Evolutionary conservation across 1,140 invertebrate genomes (phyloP).

Genomic region (Druon quercuslanigerum): DNA sequence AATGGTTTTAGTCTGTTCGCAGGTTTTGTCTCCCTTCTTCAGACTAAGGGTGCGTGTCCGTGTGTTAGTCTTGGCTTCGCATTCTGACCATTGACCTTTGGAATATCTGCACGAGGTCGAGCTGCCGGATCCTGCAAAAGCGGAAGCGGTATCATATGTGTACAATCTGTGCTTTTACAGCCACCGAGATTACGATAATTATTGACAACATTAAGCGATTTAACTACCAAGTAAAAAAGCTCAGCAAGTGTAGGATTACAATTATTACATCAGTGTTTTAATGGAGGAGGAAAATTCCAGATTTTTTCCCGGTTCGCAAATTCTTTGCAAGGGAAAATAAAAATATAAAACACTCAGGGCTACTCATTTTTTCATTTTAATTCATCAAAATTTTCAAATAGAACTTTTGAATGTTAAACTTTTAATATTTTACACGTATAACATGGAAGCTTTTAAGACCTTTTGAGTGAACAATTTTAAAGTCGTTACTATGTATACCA

Average conservation of each 20-base stretch:
- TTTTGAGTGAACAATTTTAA: too few relatives aligned
- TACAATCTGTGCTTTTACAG: slow-evolving; percentile 19
- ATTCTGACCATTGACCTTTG: slow-evolving; percentile 90
- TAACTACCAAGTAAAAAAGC: background rate
- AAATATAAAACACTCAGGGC: too few relatives aligned
- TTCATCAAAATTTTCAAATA: too few relatives aligned
- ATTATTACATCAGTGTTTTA: background rate
- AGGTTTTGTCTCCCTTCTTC: slow-evolving; percentile 87
- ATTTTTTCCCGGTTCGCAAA: too few relatives aligned
- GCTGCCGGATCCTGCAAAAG: slow-evolving; percentile 67
- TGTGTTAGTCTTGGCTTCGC: slow-evolving; percentile 87
- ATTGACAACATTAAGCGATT: slow-evolving; percentile 9
- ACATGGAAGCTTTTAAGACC: too few relatives aligned
- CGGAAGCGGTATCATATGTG: slow-evolving; percentile 53
- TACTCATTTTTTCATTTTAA: too few relatives aligned
- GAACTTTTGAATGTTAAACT: too few relatives aligned
- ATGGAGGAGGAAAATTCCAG: too few relatives aligned
- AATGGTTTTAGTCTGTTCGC: slow-evolving; percentile 89
- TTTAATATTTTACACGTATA: too few relatives aligned
- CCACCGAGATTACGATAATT: background rate
- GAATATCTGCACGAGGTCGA: slow-evolving; percentile 83
- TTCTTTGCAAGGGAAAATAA: too few relatives aligned
- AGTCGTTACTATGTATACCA: too few relatives aligned
- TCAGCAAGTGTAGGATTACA: background rate
- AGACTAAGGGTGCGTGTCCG: slow-evolving; percentile 87